A percentile compares a stretch with the other conserved stretches of the same genome.
Evolutionary conservation across 2,797 vertebrate species (phyloP).

Genomic region (Microchirus variegatus): DNA sequence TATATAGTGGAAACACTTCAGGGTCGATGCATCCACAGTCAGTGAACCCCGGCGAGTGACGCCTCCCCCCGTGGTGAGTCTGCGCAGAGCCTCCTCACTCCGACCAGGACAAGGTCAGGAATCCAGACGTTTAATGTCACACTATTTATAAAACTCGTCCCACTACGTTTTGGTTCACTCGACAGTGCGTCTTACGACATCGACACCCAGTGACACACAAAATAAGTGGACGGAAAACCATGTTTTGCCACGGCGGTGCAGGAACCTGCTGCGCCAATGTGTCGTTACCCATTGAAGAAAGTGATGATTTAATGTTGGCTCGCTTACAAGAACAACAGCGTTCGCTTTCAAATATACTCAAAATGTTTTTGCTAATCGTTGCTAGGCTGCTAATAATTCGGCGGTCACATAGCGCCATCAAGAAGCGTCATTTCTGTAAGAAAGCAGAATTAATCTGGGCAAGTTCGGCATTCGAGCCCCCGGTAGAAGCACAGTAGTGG

Average conservation of each 20-base stretch:
- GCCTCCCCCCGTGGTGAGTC: constrained; percentile 17
- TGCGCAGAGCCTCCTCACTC: constrained; percentile 18
- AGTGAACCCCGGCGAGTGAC: constrained; percentile 20
- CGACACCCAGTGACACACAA: neutral
- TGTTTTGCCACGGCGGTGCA: neutral
- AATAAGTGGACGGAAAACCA: neutral
- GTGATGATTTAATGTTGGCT: neutral
- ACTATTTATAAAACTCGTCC: constrained; percentile 66
- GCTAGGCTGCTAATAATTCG: neutral
- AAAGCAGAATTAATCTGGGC: fast-evolving
- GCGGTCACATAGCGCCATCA: neutral
- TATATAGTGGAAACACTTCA: too few relatives aligned
- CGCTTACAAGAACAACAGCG: fast-evolving
- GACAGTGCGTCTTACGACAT: neutral
- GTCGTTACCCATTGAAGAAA: neutral
- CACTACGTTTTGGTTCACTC: neutral
- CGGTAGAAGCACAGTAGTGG: constrained; percentile 12
- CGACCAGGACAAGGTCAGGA: constrained; percentile 63
- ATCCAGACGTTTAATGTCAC: constrained; percentile 69
- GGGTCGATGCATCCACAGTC: constrained; percentile 36
- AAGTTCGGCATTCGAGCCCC: neutral
- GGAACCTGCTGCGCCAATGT: neutral
- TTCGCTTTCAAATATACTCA: fast-evolving
- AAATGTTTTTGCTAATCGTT: fast-evolving
- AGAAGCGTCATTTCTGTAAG: fast-evolving